Conservation (phyloP, 1,140 invertebrate species). For the Tetraneura akinire region DNA sequence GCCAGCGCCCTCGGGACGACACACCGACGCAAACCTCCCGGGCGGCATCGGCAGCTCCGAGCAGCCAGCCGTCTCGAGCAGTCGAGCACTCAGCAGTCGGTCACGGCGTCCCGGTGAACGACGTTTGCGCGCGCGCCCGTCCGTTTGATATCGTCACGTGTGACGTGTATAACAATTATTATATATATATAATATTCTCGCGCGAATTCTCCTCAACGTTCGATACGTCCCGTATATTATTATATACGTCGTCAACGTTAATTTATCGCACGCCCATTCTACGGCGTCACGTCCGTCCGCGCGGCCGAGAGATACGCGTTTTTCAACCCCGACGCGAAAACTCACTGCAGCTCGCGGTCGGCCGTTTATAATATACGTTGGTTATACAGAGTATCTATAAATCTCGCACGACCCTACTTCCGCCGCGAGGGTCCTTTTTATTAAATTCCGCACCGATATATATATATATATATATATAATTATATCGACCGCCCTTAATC, state of each 20-base stretch:
- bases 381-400: too few relatives aligned
- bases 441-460: constrained; percentile 17
- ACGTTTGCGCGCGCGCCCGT: not conserved
- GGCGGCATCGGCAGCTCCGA: constrained; percentile 7
- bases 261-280: too few relatives aligned
- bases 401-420: constrained; percentile 7
- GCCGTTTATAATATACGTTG: too few relatives aligned
- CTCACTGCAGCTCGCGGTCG: not conserved
- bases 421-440: constrained; percentile 22
- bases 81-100: too few relatives aligned
- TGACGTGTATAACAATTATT: too few relatives aligned
- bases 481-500: constrained; percentile 18
- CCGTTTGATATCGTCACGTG: not conserved
- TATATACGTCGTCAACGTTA: too few relatives aligned
- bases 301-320: not conserved
- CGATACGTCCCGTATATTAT: not conserved
- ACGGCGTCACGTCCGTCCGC: not conserved
- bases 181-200: too few relatives aligned
- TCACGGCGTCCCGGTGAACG: constrained; percentile 40
- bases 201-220: too few relatives aligned
- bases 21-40: constrained; percentile 23
- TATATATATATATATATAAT: not conserved
- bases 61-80: not conserved
- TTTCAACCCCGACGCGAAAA: not conserved
- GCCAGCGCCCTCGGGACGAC: not conserved